Evolutionary conservation across 2,888 invertebrate species (phyloP).

Genomic region (Hypercompe scribonia): DNA sequence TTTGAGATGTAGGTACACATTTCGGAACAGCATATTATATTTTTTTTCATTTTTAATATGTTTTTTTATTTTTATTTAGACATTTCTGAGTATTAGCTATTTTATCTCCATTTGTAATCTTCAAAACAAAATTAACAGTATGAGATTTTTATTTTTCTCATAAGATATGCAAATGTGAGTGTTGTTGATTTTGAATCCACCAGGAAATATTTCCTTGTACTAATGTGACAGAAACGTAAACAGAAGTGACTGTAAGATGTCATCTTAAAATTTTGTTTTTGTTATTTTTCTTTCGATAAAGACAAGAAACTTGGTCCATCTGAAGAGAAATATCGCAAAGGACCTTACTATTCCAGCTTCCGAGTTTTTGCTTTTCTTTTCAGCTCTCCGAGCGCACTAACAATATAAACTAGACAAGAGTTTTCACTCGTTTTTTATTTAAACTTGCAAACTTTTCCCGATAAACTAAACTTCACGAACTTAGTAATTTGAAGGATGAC

Average conservation of each 20-base stretch:
- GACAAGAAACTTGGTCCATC: constrained; percentile 9
- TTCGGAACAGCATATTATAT: too few species aligned
- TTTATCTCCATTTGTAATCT: neutral
- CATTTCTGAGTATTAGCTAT: too few species aligned
- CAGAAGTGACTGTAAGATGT: constrained; percentile 31
- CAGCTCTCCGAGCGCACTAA: constrained; percentile 24
- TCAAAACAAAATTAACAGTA: neutral
- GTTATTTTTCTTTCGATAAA: constrained; percentile 8
- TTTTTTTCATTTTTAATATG: too few species aligned
- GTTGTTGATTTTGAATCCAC: neutral
- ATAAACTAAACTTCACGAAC: constrained; percentile 43
- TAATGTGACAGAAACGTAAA: constrained; percentile 13
- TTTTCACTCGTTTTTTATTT: constrained; percentile 29
- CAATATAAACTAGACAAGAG: constrained; percentile 35
- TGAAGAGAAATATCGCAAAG: constrained; percentile 14
- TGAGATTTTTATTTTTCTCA: neutral
- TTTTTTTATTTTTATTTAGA: too few species aligned
- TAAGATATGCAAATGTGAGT: neutral
- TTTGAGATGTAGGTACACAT: too few species aligned
- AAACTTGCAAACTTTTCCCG: constrained; percentile 31
- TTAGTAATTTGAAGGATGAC: constrained; percentile 41
- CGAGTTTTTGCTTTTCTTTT: constrained; percentile 10
- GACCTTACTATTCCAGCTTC: constrained; percentile 16
- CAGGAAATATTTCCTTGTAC: neutral
- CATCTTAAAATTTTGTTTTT: neutral